phyloP scores from a whole-genome alignment of 2,797 vertebrate species.

The Siniperca undulata region DNA sequence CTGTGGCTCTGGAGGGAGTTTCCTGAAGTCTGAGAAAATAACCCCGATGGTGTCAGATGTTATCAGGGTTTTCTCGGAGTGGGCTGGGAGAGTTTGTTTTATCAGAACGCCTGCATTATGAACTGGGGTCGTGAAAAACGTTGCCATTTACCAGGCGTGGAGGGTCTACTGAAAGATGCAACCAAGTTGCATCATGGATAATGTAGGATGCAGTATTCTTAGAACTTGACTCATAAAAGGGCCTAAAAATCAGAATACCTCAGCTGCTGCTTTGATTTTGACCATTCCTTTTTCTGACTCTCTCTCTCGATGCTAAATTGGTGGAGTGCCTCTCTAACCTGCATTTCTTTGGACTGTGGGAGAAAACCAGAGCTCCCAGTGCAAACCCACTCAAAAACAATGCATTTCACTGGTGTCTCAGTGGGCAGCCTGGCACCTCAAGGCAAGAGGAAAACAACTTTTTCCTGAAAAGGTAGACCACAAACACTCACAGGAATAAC shows the following conservation, averaged over 20 bases:
- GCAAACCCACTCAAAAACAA: background rate
- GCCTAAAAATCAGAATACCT: background rate
- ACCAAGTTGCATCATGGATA: background rate
- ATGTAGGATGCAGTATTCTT: background rate
- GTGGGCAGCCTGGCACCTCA: background rate
- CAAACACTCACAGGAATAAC: background rate
- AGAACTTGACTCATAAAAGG: background rate
- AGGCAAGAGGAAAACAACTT: background rate
- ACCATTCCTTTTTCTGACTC: background rate
- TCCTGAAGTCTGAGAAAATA: too few relatives aligned
- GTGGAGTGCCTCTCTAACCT: background rate
- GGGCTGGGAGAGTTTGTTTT: background rate
- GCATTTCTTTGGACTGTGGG: too few relatives aligned
- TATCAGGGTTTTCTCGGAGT: too few relatives aligned
- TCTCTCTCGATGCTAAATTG: background rate
- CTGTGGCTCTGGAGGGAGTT: too few relatives aligned
- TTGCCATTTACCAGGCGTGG: background rate
- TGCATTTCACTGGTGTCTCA: too few relatives aligned
- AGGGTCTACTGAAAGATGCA: background rate
- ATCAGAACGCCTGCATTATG: background rate
- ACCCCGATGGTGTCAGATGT: too few relatives aligned
- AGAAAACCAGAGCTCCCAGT: background rate
- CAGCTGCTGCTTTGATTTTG: background rate
- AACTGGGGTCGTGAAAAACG: background rate
- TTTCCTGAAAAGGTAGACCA: background rate